These are phyloP conservation scores for Amphimallon solstitiale DNA, from an alignment of 2,888 invertebrate genomes.

Conservation along the genomic window DNA sequence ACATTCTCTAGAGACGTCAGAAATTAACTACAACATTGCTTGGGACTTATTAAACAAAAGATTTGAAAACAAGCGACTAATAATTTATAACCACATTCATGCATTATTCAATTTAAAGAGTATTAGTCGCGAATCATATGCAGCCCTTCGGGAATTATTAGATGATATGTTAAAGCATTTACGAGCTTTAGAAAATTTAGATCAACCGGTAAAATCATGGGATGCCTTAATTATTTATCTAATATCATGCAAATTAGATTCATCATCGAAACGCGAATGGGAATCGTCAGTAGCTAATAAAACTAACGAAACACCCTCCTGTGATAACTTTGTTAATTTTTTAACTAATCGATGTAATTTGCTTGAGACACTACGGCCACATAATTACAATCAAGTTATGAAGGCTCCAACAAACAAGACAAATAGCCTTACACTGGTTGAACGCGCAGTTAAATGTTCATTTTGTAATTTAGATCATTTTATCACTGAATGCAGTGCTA, in stretches of 20 bases:
- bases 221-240: constrained; percentile 6
- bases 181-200: constrained; percentile 14
- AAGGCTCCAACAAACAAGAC: background rate
- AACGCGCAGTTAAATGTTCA: background rate
- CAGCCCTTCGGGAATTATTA: constrained; percentile 25
- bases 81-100: background rate
- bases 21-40: constrained; percentile 7
- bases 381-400: background rate
- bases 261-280: constrained; percentile 13
- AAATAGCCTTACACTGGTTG: background rate
- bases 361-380: constrained; percentile 8
- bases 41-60: constrained; percentile 23
- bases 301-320: background rate
- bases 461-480: constrained; percentile 20
- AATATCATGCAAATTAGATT: constrained; percentile 20
- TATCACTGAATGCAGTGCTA: constrained; percentile 26
- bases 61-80: constrained; percentile 9
- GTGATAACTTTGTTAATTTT: background rate
- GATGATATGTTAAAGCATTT: constrained; percentile 32
- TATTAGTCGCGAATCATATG: constrained; percentile 8
- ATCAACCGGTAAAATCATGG: constrained; percentile 15
- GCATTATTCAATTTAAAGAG: constrained; percentile 39
- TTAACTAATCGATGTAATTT: constrained; percentile 12
- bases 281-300: constrained; percentile 3
- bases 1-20: constrained; percentile 17